Evolutionary conservation across 2,113 vertebrate genomes (phyloP), one percentile per base, ranked within the genome.

Genomic region (Coreoperca whiteheadi): DNA sequence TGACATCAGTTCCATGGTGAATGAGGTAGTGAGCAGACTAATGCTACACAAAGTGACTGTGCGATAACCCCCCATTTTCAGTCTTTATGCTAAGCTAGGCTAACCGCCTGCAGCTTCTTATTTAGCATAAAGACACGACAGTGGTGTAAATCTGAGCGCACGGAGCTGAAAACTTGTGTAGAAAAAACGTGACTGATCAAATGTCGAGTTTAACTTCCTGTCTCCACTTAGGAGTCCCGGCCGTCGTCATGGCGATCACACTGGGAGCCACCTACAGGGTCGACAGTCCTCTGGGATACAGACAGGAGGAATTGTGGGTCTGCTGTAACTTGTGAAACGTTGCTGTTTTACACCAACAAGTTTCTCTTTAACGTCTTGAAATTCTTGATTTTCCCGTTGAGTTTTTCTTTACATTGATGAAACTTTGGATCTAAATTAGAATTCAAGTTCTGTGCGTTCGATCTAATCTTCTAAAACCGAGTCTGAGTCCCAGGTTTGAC

Each of bases 261-360:
- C 74, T 94, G 70, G 92, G 25, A 18, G 67, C 34, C 2, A 75
- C 80, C 1, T 94, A 94, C 80, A 78, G 63, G 5, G 21, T 68
- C 1, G 53, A 87, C 0, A 32, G 79, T 1, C 90, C 94, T 41
- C 81, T 94, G 81, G 64, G 77, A 67, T 95, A 94, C 86, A 77
- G 92, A 41, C 94, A 90, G 69, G 92, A 95, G 75, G 91, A 94
- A 77, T 93, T 94, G 94, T 94, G 69, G 86, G 91, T 90, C n/a
- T n/a, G n/a, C n/a, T n/a, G n/a, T n/a, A n/a, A n/a, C n/a, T n/a
- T n/a, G n/a, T n/a, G n/a, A n/a, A n/a, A n/a, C n/a, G n/a, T n/a
- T n/a, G n/a, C n/a, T n/a, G 34, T 41, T 41, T 43, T 43, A 12
- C 10, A 43, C 14, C 41, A 43, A n/a, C n/a, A n/a, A n/a, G 15